Conservation (phyloP, 2,797 vertebrate genomes). For the Etheostoma nigrum region DNA sequence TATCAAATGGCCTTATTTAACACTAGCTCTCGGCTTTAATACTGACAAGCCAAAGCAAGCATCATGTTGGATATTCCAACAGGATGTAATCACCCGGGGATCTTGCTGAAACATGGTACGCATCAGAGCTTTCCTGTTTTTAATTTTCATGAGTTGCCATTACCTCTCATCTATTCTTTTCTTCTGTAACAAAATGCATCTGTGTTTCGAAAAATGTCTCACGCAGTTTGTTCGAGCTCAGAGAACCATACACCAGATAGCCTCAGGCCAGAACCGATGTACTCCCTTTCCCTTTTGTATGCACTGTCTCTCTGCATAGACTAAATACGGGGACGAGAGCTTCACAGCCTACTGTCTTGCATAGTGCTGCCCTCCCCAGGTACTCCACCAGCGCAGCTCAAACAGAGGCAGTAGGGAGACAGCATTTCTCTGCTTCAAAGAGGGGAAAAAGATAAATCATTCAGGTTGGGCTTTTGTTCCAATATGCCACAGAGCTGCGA, state of each 20-base stretch:
- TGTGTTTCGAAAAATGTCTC: conserved; percentile 85
- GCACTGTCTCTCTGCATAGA: conserved; percentile 73
- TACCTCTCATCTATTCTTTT: conserved; percentile 86
- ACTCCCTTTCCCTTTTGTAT: conserved; percentile 77
- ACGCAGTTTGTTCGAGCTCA: conserved; percentile 83
- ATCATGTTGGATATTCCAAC: conserved; percentile 85
- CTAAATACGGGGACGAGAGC: conserved; percentile 79
- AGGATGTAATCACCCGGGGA: conserved; percentile 79
- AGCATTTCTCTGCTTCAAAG: conserved; percentile 75
- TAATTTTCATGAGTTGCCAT: conserved; percentile 82
- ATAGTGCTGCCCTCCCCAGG: conserved; percentile 81
- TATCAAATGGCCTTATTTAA: conserved; percentile 91
- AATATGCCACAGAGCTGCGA: conserved; percentile 84
- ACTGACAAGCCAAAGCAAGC: conserved; percentile 83
- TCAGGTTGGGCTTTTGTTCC: conserved; percentile 84
- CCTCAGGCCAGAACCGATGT: conserved; percentile 82
- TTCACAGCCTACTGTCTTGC: conserved; percentile 75
- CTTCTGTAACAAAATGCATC: conserved; percentile 89
- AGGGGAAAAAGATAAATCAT: conserved; percentile 87
- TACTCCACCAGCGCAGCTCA: conserved; percentile 71
- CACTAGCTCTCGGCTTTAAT: conserved; percentile 87
- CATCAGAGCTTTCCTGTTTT: conserved; percentile 69
- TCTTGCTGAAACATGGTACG: conserved; percentile 73
- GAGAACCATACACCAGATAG: conserved; percentile 78
- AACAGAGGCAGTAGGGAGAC: conserved; percentile 73